Percentiles rank a stretch among this genome's conserved stretches.
These are phyloP conservation scores for Serripes groenlandicus DNA, from an alignment of 2,888 invertebrate genomes.

Conservation along the genomic window DNA sequence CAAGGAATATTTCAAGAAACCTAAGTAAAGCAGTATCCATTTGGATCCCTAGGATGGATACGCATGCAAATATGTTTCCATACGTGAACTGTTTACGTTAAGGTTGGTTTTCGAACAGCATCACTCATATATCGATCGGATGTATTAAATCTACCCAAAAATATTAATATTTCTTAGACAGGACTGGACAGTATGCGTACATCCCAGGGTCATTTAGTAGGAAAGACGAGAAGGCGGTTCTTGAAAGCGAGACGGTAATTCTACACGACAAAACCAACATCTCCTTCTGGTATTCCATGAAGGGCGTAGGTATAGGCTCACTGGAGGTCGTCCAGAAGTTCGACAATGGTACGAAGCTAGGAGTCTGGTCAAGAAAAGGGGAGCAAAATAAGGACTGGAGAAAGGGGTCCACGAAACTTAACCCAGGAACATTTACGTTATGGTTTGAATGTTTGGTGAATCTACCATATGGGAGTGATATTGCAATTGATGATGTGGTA, in stretches of 20 bases:
- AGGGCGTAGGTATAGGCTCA: conserved; percentile 57
- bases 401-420: conserved; percentile 9
- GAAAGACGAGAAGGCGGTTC: conserved; percentile 17
- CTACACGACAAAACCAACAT: conserved; percentile 24
- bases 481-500: conserved; percentile 51
- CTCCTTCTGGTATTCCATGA: conserved; percentile 65
- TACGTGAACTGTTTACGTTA: no score
- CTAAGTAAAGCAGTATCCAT: no score
- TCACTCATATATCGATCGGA: no score
- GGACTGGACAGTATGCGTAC: conserved; percentile 42
- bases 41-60: no score
- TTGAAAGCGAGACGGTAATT: conserved; percentile 30
- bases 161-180: conserved; percentile 35
- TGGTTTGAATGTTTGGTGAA: conserved; percentile 30
- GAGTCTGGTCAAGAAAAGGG: conserved; percentile 41
- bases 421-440: conserved; percentile 31
- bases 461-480: conserved; percentile 47
- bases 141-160: background rate
- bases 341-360: background rate
- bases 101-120: no score
- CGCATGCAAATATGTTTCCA: no score
- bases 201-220: conserved; percentile 33
- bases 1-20: no score
- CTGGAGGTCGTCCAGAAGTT: background rate
- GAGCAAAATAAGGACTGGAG: conserved; percentile 41